Percentiles rank a stretch among this genome's conserved stretches.
These are phyloP conservation scores for Apis dorsata DNA, from an alignment of 1,140 invertebrate genomes.

Conservation along the genomic window DNA sequence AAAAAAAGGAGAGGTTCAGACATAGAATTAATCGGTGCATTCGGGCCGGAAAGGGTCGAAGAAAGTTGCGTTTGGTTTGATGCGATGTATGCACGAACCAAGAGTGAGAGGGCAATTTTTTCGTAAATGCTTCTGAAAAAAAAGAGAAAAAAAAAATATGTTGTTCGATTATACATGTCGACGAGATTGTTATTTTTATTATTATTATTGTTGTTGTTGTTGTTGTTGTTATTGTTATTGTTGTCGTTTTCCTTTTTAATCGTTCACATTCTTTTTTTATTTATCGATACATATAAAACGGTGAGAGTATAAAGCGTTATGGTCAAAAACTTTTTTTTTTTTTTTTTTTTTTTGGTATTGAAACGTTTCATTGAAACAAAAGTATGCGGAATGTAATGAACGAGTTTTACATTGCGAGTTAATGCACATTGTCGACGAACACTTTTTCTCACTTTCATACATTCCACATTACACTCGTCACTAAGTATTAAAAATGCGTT, in stretches of 20 bases:
- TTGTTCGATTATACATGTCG: too few relatives aligned
- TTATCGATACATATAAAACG: constrained; percentile 47
- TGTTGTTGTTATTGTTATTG: too few relatives aligned
- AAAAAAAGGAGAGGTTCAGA: not conserved
- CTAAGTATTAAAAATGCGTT: not conserved
- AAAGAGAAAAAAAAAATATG: too few relatives aligned
- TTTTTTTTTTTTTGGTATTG: not conserved
- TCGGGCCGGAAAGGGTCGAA: too few relatives aligned
- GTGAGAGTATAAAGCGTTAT: constrained; percentile 27
- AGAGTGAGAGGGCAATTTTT: too few relatives aligned
- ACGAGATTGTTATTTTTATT: too few relatives aligned
- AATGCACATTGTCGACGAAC: not conserved
- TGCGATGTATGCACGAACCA: not conserved
- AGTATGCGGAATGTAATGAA: not conserved
- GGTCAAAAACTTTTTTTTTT: not conserved
- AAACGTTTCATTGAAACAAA: not conserved
- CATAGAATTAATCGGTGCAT: not conserved
- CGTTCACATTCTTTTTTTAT: constrained; percentile 36
- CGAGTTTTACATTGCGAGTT: not conserved
- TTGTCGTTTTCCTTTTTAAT: not conserved
- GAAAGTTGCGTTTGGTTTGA: not conserved
- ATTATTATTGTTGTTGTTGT: too few relatives aligned
- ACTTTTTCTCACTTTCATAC: not conserved
- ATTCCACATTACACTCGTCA: not conserved
- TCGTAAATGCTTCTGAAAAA: too few relatives aligned